phyloP scores from a whole-genome alignment of 2,888 invertebrate genomes.

The Agrochola macilenta region DNA sequence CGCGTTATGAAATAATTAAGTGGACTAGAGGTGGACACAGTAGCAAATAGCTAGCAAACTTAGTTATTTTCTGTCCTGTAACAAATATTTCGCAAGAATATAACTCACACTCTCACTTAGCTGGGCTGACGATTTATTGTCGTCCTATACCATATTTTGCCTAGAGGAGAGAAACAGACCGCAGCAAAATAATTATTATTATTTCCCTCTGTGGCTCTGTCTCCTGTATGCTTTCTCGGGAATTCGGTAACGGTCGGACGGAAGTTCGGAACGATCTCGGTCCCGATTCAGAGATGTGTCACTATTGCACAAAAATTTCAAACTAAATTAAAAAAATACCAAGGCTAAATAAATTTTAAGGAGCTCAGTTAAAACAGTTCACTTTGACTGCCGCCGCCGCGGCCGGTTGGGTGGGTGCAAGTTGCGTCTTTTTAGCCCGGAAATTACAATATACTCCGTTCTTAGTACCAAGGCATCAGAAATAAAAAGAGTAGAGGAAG shows the following conservation, averaged over 20 bases:
- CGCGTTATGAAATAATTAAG: conserved; percentile 46
- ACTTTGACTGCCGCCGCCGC: background rate
- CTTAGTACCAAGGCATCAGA: conserved; percentile 18
- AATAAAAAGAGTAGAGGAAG: background rate
- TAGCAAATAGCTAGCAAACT: background rate
- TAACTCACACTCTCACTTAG: background rate
- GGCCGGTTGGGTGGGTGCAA: background rate
- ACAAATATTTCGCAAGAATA: background rate
- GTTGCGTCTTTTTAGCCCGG: conserved; percentile 6
- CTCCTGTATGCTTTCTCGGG: background rate
- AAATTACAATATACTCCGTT: conserved; percentile 34
- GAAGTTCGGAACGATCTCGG: background rate
- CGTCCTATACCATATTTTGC: background rate
- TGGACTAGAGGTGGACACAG: conserved; percentile 1
- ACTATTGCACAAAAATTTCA: conserved; percentile 48
- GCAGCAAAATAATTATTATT: background rate
- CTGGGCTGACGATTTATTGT: conserved; percentile 2
- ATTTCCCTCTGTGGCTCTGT: background rate
- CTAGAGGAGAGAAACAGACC: background rate
- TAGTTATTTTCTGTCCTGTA: background rate
- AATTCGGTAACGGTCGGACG: background rate
- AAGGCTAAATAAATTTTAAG: conserved; percentile 44
- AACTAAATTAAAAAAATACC: conserved; percentile 57
- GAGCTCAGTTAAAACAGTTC: conserved; percentile 6
- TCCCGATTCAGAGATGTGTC: conserved; percentile 46